phyloP scores from a whole-genome alignment of 2,113 vertebrate species.

The Nansenia antarctica region DNA sequence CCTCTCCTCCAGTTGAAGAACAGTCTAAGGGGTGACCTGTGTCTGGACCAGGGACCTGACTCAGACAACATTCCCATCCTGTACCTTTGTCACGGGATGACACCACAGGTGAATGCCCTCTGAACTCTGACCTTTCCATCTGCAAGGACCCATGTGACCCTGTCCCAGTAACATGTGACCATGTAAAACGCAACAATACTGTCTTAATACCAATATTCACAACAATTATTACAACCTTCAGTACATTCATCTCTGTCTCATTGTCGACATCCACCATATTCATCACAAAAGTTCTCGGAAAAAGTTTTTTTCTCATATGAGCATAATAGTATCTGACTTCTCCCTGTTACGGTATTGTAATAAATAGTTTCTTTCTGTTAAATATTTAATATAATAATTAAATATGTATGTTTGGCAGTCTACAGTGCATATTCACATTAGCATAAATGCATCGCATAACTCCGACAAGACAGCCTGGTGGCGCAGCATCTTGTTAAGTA shows the following conservation, averaged over 20 bases:
- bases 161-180: background rate
- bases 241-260: background rate
- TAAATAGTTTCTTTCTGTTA: background rate
- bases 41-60: slow-evolving; percentile 96
- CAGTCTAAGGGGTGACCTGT: slow-evolving; percentile 92
- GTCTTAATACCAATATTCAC: too few relatives aligned
- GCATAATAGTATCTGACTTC: background rate
- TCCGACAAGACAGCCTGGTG: background rate
- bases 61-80: slow-evolving; percentile 95
- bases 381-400: background rate
- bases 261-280: background rate
- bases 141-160: slow-evolving; percentile 4
- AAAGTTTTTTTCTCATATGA: background rate
- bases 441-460: slow-evolving; percentile 27
- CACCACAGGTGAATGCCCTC: slow-evolving; percentile 86
- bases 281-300: background rate
- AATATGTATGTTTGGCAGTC: slow-evolving; percentile 15
- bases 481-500: slow-evolving; percentile 2
- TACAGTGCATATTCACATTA: background rate
- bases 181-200: background rate
- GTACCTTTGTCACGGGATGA: slow-evolving; percentile 97
- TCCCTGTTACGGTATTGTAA: background rate
- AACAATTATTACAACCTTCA: too few relatives aligned
- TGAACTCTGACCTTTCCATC: background rate
- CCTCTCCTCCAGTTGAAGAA: slow-evolving; percentile 86